Conservation (phyloP, 2,113 vertebrate species). For the Procavia capensis region DNA sequence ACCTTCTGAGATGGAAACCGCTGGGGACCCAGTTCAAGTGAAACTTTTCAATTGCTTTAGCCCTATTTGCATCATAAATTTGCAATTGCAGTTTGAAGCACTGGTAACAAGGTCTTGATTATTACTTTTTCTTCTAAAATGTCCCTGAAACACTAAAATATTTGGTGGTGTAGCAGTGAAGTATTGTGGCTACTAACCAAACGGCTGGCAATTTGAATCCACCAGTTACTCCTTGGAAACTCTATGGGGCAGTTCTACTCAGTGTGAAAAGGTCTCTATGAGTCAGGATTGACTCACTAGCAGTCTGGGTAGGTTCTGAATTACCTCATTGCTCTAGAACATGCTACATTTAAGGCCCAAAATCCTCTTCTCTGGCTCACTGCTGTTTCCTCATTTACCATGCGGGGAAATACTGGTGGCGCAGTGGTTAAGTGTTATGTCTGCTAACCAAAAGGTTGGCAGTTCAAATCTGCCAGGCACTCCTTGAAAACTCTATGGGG, state of each 20-base stretch:
- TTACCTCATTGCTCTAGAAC: not conserved
- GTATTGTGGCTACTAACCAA: no score
- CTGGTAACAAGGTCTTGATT: not conserved
- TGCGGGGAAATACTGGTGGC: no score
- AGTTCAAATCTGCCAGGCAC: no score
- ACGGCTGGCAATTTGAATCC: no score
- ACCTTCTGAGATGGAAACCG: not conserved
- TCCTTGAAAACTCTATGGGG: no score
- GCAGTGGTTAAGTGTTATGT: no score
- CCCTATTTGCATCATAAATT: not conserved
- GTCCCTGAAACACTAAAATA: not conserved
- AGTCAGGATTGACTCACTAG: no score
- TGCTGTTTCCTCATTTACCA: not conserved
- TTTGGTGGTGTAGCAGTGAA: no score
- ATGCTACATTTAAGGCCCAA: accelerated
- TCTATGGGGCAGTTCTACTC: no score
- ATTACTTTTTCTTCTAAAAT: not conserved
- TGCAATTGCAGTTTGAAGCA: not conserved
- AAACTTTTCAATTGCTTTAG: constrained; percentile 12
- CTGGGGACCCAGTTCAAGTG: not conserved
- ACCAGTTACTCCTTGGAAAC: no score
- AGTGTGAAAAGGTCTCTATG: no score
- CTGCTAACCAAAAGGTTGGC: no score
- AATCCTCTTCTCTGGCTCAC: not conserved
- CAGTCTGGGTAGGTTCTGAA: not conserved